Conservation (phyloP, 2,113 vertebrate genomes). For the Pantherophis guttatus region DNA sequence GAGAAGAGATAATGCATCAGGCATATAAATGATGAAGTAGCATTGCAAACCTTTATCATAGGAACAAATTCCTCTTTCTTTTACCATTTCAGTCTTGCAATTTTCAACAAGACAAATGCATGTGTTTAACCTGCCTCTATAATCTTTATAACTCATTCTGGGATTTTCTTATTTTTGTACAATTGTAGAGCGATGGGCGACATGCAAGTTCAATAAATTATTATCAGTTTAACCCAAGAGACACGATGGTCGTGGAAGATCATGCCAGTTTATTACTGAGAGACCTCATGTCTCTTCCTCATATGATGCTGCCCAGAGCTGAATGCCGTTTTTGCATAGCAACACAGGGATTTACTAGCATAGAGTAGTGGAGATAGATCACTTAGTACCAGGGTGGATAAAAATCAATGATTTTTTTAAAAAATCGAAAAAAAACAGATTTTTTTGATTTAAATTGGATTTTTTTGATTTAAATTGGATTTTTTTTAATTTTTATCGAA, state of each 20-base stretch:
- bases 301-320: not conserved
- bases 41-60: not conserved
- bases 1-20: not conserved
- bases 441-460: too few relatives aligned
- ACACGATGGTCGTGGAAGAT: too few relatives aligned
- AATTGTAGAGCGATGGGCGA: not conserved
- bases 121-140: not conserved
- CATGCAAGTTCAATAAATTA: not conserved
- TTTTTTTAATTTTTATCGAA: too few relatives aligned
- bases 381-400: not conserved
- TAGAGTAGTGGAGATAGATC: not conserved
- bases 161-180: not conserved
- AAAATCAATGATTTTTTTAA: too few relatives aligned
- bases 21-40: not conserved
- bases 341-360: not conserved
- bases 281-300: not conserved
- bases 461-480: too few relatives aligned
- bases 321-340: too few relatives aligned
- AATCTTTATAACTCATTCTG: not conserved
- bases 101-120: not conserved
- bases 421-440: too few relatives aligned
- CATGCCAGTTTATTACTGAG: not conserved
- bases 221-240: not conserved
- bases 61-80: not conserved
- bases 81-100: not conserved